phyloP scores from a whole-genome alignment of 2,113 vertebrate genomes.

The Microcebus ravelobensis region DNA sequence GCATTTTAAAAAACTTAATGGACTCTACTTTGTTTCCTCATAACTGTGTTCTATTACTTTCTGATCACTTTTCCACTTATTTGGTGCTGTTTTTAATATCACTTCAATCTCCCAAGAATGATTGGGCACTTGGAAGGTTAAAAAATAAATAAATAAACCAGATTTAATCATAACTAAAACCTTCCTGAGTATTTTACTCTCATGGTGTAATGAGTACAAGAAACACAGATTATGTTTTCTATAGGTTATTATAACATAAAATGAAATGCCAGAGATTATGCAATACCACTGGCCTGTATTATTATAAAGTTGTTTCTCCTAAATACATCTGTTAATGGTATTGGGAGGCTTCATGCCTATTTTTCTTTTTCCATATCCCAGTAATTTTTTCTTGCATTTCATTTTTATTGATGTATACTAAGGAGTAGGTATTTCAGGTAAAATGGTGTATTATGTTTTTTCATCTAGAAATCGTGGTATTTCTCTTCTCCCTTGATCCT shows the following conservation, averaged over 20 bases:
- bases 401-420: background rate
- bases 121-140: background rate
- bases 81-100: background rate
- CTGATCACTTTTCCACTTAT: background rate
- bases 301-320: background rate
- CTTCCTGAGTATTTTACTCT: background rate
- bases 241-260: background rate
- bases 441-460: background rate
- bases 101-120: background rate
- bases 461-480: background rate
- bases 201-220: background rate
- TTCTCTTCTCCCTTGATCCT: background rate
- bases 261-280: background rate
- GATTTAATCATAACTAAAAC: background rate
- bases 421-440: background rate
- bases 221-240: background rate
- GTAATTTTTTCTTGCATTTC: background rate
- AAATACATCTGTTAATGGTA: background rate
- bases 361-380: background rate
- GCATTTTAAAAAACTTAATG: background rate
- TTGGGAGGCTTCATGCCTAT: background rate
- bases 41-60: background rate
- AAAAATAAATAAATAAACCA: background rate
- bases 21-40: background rate
- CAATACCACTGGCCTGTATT: background rate